Percentiles rank a stretch among this genome's conserved stretches.
Evolutionary conservation across 2,888 invertebrate species (phyloP).

Genomic region (Folsomia manolachei): DNA sequence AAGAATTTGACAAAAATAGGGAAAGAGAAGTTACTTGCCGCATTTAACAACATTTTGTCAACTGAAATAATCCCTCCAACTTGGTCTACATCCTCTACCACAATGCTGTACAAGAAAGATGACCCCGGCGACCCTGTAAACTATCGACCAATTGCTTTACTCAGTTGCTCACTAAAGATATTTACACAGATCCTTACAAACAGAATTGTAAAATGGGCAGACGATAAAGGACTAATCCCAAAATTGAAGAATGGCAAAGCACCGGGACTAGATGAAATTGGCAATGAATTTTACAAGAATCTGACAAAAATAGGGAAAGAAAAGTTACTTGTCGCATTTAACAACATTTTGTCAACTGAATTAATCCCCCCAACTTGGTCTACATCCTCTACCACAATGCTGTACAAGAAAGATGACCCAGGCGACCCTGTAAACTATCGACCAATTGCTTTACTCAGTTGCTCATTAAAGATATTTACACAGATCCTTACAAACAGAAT

Average conservation of each 20-base stretch:
- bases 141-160: conserved; percentile 33
- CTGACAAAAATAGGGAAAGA: not conserved
- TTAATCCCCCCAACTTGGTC: conserved; percentile 15
- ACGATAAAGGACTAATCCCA: conserved; percentile 40
- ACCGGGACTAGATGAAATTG: conserved; percentile 8
- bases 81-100: conserved; percentile 30
- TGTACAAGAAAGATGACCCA: conserved; percentile 41
- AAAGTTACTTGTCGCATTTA: not conserved
- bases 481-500: conserved; percentile 32
- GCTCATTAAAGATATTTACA: conserved; percentile 41
- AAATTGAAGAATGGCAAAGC: conserved; percentile 5
- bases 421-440: conserved; percentile 36
- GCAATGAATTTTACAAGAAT: conserved; percentile 14
- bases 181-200: conserved; percentile 37
- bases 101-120: conserved; percentile 42
- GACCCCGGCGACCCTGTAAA: conserved; percentile 31
- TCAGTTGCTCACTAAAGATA: conserved; percentile 33
- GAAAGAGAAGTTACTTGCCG: not conserved
- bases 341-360: not conserved
- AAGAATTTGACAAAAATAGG: not conserved
- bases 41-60: not conserved
- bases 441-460: conserved; percentile 27
- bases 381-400: conserved; percentile 29
- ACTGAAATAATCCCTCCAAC: not conserved
- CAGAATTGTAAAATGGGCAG: conserved; percentile 39